Evolutionary conservation across 2,888 invertebrate genomes (phyloP), one percentile per base, ranked within the genome.

Genomic region (Cryptus viduatorius): DNA sequence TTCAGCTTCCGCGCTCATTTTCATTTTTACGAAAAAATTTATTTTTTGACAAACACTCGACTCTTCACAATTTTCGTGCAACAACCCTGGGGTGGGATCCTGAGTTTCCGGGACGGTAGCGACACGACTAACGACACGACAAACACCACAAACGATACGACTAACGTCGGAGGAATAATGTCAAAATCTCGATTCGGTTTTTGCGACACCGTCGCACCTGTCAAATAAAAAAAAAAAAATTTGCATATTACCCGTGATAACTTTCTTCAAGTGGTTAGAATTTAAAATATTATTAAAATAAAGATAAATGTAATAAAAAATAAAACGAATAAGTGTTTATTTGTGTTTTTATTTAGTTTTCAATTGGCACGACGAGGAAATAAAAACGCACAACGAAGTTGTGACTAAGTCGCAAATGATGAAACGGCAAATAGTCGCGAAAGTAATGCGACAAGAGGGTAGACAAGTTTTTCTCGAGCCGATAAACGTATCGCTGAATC

Each of bases 401-500:
- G 94, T 95, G 1, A 91, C 90, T 68, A 44, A 79, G 75, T 46
- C 65, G 37, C 81, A 89, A 80, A 87, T 89, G 46, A 87, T 91
- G 56, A 90, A 86, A 37, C 91, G 93, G 69, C 90, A 87, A 46
- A 86, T 94, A 59, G 90, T 94, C 2, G 94, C 93, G 14, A 94
- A 94, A 90, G 94, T 95, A 8, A 89, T 89, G 31, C 90, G 87
- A 83, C 90, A 95, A 14, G 88, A 93, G 24, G 94, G 93, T 19
- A 90, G 95, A 86, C 86, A 90, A 19, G 88, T 94, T 14, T 88
- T 92, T 14, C 94, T 96, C 0, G 95, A 95, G 75, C 95, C 95
- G 12, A 94, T 94, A 88, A 94, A 95, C 79, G 90, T 96, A n/a
- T 94, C 93, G 77, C 94, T 97, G 71, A 94, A 95, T 90, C 93